Conservation (phyloP, 2,888 invertebrate species). For the Zootermopsis nevadensis region DNA sequence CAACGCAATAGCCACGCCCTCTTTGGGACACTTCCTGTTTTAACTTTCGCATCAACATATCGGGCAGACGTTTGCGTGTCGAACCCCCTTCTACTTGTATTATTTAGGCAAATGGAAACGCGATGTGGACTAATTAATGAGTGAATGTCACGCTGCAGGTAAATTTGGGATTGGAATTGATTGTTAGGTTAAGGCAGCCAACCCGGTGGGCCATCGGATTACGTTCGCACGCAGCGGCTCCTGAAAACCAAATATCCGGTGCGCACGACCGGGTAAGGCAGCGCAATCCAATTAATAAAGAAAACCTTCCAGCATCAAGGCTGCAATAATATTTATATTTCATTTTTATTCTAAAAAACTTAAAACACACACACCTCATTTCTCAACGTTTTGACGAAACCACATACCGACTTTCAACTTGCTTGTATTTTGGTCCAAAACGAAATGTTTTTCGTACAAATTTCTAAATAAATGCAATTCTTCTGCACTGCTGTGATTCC, state of each 20-base stretch:
- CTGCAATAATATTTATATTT: neutral
- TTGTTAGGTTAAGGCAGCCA: neutral
- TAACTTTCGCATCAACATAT: too few relatives aligned
- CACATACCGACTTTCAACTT: too few relatives aligned
- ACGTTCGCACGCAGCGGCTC: neutral
- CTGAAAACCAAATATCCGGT: too few relatives aligned
- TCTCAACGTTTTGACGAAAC: too few relatives aligned
- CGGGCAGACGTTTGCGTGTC: neutral
- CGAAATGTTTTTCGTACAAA: too few relatives aligned
- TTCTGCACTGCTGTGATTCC: too few relatives aligned
- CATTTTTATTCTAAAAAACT: neutral
- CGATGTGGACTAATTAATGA: neutral
- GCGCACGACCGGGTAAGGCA: neutral
- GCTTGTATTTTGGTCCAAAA: too few relatives aligned
- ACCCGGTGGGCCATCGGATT: neutral
- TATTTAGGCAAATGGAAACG: slow-evolving; percentile 5
- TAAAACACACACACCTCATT: too few relatives aligned
- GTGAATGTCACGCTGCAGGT: neutral
- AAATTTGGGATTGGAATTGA: neutral
- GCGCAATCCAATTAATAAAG: slow-evolving; percentile 6
- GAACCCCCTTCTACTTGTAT: neutral
- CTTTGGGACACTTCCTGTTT: neutral
- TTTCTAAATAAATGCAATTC: too few relatives aligned
- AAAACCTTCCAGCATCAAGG: neutral
- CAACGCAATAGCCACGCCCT: neutral